Conservation (phyloP, 2,888 invertebrate genomes). For the Zaprionus obscuricornis region DNA sequence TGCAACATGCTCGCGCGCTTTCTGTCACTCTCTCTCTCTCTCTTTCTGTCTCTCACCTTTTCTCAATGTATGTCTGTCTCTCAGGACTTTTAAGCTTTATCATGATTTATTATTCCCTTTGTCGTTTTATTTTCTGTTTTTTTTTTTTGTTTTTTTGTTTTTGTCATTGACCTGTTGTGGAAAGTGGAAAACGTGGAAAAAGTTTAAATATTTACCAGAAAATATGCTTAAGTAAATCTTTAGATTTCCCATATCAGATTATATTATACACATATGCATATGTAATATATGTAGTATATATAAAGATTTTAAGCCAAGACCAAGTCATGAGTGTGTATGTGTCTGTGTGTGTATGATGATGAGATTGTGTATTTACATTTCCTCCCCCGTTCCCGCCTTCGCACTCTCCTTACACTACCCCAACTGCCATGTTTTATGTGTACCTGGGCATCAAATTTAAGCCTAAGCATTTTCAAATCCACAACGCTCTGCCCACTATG, state of each 20-base stretch:
- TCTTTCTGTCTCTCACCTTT: neutral
- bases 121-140: too few relatives aligned
- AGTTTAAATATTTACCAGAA: constrained; percentile 29
- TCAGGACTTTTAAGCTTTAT: constrained; percentile 49
- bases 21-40: neutral
- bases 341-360: neutral
- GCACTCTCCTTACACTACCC: too few relatives aligned
- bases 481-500: too few relatives aligned
- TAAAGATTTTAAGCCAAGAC: too few relatives aligned
- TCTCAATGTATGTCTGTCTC: neutral
- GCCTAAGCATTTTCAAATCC: constrained; percentile 40
- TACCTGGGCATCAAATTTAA: constrained; percentile 48
- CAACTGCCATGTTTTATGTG: constrained; percentile 37
- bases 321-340: too few relatives aligned
- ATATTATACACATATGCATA: too few relatives aligned
- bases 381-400: too few relatives aligned
- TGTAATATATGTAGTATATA: too few relatives aligned
- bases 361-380: neutral
- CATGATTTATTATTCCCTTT: too few relatives aligned
- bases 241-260: too few relatives aligned
- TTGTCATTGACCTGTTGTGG: constrained; percentile 77
- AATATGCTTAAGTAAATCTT: too few relatives aligned
- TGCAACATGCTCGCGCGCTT: neutral
- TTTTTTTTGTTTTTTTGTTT: constrained; percentile 54
- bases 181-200: constrained; percentile 23